These are phyloP conservation scores for Leptoteleia sp. DNA, from an alignment of 1,140 invertebrate genomes.

Conservation along the genomic window DNA sequence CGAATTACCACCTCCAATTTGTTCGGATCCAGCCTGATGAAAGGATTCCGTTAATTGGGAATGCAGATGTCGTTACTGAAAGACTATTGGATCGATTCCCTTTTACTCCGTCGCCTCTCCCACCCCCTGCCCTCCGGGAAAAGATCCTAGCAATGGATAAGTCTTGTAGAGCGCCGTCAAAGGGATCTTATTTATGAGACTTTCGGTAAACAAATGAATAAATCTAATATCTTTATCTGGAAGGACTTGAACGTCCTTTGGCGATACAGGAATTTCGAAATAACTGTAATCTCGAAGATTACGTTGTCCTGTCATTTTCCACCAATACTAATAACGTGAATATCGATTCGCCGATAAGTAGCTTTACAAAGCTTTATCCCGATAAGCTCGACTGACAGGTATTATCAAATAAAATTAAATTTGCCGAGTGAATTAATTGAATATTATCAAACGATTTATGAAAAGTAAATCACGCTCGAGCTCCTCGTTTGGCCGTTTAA, in stretches of 20 bases:
- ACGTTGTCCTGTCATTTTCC: constrained; percentile 39
- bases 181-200: constrained; percentile 82
- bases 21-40: constrained; percentile 69
- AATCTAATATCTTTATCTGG: constrained; percentile 77
- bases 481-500: too few relatives aligned
- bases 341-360: constrained; percentile 57
- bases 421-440: constrained; percentile 22
- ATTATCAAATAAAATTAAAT: constrained; percentile 45
- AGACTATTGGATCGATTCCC: constrained; percentile 76
- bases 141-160: constrained; percentile 77
- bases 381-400: constrained; percentile 43
- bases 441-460: constrained; percentile 11
- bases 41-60: constrained; percentile 80
- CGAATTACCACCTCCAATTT: constrained; percentile 66
- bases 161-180: constrained; percentile 78
- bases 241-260: constrained; percentile 56
- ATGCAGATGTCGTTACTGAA: constrained; percentile 76
- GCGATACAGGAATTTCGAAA: constrained; percentile 44
- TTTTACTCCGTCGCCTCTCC: constrained; percentile 61
- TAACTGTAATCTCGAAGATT: constrained; percentile 60
- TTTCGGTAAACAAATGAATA: constrained; percentile 81
- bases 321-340: constrained; percentile 60
- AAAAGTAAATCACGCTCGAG: constrained; percentile 1
- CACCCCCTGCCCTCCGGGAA: constrained; percentile 63
- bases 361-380: constrained; percentile 53